Percentiles rank a stretch among this genome's conserved stretches.
These are phyloP conservation scores for Hyperoplus immaculatus DNA, from an alignment of 2,797 vertebrate species.

Conservation along the genomic window DNA sequence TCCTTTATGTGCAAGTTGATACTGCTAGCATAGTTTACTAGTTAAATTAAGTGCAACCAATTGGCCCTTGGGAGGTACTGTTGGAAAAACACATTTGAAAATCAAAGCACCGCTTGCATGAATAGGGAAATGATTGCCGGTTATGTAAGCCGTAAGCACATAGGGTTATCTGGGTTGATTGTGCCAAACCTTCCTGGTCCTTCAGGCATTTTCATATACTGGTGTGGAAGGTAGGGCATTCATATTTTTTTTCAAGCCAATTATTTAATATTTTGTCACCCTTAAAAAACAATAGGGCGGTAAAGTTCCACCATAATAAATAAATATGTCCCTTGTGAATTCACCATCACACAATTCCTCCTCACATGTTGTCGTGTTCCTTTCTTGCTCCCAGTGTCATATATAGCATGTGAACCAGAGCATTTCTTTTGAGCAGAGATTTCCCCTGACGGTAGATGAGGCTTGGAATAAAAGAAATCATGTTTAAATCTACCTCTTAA, in stretches of 20 bases:
- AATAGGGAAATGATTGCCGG: constrained; percentile 1
- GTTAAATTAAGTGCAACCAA: not conserved
- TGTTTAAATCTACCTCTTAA: constrained; percentile 59
- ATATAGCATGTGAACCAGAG: constrained; percentile 9
- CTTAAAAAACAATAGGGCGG: not conserved
- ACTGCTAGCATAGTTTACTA: not conserved
- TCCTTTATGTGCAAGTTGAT: not conserved
- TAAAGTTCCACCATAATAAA: not conserved
- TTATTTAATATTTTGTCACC: not conserved
- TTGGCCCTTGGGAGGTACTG: not conserved
- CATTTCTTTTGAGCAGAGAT: constrained; percentile 28
- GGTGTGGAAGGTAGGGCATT: not conserved
- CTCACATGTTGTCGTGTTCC: not conserved
- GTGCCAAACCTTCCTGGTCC: not conserved
- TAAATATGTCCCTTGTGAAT: constrained; percentile 30
- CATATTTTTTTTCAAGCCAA: not conserved
- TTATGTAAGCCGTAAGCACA: not conserved
- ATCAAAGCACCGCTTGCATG: not conserved
- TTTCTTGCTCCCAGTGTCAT: constrained; percentile 24
- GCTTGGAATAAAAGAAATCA: constrained; percentile 51
- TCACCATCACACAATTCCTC: not conserved
- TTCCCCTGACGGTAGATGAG: constrained; percentile 45
- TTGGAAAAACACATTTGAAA: not conserved
- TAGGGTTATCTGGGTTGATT: not conserved
- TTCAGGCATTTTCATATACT: not conserved